Base-by-base conservation (phyloP, 2,888 invertebrate genomes). In the Lypha dubia region DNA sequence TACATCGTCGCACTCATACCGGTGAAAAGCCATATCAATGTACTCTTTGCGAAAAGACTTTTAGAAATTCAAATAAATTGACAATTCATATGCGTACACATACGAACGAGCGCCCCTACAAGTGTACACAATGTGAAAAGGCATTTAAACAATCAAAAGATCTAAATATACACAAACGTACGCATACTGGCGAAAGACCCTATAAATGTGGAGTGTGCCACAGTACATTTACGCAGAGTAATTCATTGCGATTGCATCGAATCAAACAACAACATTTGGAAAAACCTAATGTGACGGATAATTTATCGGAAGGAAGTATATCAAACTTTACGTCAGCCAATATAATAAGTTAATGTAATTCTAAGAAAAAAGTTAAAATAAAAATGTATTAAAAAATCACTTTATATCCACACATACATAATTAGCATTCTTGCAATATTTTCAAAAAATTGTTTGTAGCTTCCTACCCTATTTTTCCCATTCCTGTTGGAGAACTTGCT, bases 101-200 rank as follows among this genome's bases (percentile, higher is more conserved):
- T 86, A 91, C 90, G 0, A 94, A 94, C 1, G 93, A 93, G 63
- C 92, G 94, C 35, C 94, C 94, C 0, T 94, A 94, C 90, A 94
- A 94, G 88, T 94, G 94, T 86, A 93, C 93, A 4, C 94, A 91
- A 58, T 92, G 92, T 67, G 92, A 92, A 53, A 91, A 91, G 76
- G 91, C 91, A 15, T 95, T 95, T 89, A 95, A 95, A 0, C 95
- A 95, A 90, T 95, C 95, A 76, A 95, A 95, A 90, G 95, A 95
- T 88, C 91, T 95, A 67, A 95, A 95, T 0, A 90, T 95, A 17
- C 95, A 95, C 89, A 81, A 79, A 41, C 81, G 84, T 51, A 84
- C 81, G 13, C 84, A 84, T 51, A 84, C 84, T 24, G 84, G 84
- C 6, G 84, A 84, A 65, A 84, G 84, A 20, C 84, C 84, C 44